Base-by-base conservation (phyloP, 1,140 invertebrate species). In the Cotesia vestalis region DNA sequence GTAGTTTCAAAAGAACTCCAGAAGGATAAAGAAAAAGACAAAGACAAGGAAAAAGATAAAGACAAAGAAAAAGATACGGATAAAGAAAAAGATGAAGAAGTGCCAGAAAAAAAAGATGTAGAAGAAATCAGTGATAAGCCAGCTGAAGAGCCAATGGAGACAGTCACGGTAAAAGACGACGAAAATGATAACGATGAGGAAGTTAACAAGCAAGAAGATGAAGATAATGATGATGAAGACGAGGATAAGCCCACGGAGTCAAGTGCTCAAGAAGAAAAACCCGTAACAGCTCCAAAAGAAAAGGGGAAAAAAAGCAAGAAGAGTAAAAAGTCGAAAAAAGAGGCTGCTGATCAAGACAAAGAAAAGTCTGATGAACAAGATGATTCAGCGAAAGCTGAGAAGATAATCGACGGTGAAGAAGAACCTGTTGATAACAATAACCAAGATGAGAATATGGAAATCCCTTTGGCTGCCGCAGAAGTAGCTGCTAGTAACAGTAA, bases 91-190 rank as follows among this genome's bases (percentile, higher is more conserved):
- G 57, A 67, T 6, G 73, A 76, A 69, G 69, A 79, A 34, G n/a
- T 11, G 4, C 1, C 14, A n/a, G 38, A n/a, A 17, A 4, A n/a
- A 34, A 74, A 80, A 36, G 69, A 71, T 14, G 53, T 35, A 67
- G 52, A 34, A 67, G 60, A 36, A 35, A 62, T 36, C 14, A 66
- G 78, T 40, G 77, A 82, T 75, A 77, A 73, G 68, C 77, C 11
- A 75, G 53, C 75, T 71, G 74, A 77, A n/a, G 46, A 53, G 36
- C 17, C 51, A 14, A 75, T 83, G 36, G 89, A 91, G 76, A 83
- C 83, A 72, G 87, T 88, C 71, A 74, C 87, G 62, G 88, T 90
- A 8, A 87, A 88, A 72, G 76, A 83, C 17, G 83, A 84, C 64
- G 85, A 86, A 51, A 86, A 89, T 64, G 83, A 86, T 66, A 83